These are phyloP conservation scores for Drosophila merina DNA, from an alignment of 2,888 invertebrate genomes.

Conservation along the genomic window DNA sequence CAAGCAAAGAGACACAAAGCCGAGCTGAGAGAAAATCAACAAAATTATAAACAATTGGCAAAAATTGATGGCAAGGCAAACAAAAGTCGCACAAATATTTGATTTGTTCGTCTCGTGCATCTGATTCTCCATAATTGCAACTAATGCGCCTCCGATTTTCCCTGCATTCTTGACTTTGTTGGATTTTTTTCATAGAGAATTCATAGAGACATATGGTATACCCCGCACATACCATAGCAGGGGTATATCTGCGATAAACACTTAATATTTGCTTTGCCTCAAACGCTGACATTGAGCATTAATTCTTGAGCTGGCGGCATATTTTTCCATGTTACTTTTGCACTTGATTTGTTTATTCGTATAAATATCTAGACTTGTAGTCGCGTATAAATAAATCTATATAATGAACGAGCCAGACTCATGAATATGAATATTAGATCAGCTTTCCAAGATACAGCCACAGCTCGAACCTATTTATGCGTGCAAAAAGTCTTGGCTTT, in stretches of 20 bases:
- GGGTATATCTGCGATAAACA: constrained; percentile 33
- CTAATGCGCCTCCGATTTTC: constrained; percentile 72
- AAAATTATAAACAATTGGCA: constrained; percentile 70
- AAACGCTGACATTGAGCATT: constrained; percentile 15
- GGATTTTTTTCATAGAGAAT: neutral
- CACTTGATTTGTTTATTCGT: constrained; percentile 50
- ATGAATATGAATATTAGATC: constrained; percentile 35
- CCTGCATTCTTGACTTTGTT: constrained; percentile 51
- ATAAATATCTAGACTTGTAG: constrained; percentile 24
- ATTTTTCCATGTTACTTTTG: constrained; percentile 46
- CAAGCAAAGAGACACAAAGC: constrained; percentile 10
- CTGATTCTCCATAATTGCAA: constrained; percentile 70
- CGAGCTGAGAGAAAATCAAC: constrained; percentile 30
- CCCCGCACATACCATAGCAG: neutral
- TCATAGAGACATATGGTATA: neutral
- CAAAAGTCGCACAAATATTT: constrained; percentile 73
- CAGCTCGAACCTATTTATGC: constrained; percentile 31
- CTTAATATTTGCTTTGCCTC: constrained; percentile 58
- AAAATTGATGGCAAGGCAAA: constrained; percentile 76
- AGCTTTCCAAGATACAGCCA: neutral
- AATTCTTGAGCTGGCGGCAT: constrained; percentile 30
- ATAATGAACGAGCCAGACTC: constrained; percentile 13
- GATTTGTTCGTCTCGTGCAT: constrained; percentile 55
- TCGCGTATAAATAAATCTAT: constrained; percentile 37
- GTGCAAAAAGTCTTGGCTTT: neutral